phyloP scores from a whole-genome alignment of 2,888 invertebrate species.

The Augiades crinisus region DNA sequence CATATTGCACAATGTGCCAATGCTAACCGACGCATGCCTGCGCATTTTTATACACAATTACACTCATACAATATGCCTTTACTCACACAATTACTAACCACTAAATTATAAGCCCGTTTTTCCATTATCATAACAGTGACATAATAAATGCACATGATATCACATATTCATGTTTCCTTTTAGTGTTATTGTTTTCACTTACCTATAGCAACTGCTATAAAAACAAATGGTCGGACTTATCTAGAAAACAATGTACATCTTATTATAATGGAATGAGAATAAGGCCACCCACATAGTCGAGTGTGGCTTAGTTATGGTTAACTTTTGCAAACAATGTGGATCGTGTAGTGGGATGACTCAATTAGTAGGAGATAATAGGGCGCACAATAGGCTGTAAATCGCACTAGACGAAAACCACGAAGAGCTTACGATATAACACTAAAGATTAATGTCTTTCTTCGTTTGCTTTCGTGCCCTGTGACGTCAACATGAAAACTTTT shows the following conservation, averaged over 20 bases:
- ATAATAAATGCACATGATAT: slow-evolving; percentile 7
- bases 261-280: slow-evolving; percentile 36
- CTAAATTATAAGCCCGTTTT: background rate
- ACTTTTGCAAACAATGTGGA: slow-evolving; percentile 75
- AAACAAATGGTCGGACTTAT: slow-evolving; percentile 20
- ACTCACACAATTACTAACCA: background rate
- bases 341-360: slow-evolving; percentile 72
- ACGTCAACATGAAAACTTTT: slow-evolving; percentile 28
- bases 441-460: slow-evolving; percentile 35
- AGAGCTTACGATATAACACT: slow-evolving; percentile 28
- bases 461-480: slow-evolving; percentile 26
- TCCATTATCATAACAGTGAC: slow-evolving; percentile 9
- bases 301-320: slow-evolving; percentile 53
- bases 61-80: no score
- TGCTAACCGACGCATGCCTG: no score
- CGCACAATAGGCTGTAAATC: slow-evolving; percentile 69
- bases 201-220: slow-evolving; percentile 13
- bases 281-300: slow-evolving; percentile 63
- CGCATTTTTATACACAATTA: no score
- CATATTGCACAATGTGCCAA: no score
- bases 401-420: slow-evolving; percentile 41
- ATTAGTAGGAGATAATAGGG: slow-evolving; percentile 67
- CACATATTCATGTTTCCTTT: slow-evolving; percentile 15
- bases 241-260: slow-evolving; percentile 30
- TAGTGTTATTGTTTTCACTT: slow-evolving; percentile 19